Conservation (phyloP, 2,888 invertebrate genomes). For the Cabera pusaria region DNA sequence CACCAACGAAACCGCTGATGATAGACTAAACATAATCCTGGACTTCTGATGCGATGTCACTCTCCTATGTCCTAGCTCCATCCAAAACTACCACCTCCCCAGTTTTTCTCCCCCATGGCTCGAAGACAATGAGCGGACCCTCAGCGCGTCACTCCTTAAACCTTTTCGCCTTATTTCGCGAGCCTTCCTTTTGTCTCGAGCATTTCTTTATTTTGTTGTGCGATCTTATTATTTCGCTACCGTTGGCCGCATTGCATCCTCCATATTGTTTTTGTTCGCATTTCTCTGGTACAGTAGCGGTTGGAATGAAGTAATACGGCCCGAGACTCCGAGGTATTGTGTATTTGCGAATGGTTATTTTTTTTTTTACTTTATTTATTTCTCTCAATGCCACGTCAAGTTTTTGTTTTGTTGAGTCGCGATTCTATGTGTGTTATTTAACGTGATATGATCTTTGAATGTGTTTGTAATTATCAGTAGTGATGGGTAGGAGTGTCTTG, state of each 20-base stretch:
- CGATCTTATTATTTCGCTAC: slow-evolving; percentile 83
- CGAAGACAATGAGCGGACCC: slow-evolving; percentile 74
- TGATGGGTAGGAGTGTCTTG: slow-evolving; percentile 22
- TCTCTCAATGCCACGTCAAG: slow-evolving; percentile 57
- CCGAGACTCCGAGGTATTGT: slow-evolving; percentile 72
- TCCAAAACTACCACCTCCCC: slow-evolving; percentile 51
- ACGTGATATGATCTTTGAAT: slow-evolving; percentile 53
- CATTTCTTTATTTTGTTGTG: slow-evolving; percentile 81
- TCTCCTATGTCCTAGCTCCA: too few species aligned
- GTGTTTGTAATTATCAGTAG: slow-evolving; percentile 45
- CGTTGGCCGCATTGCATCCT: slow-evolving; percentile 74
- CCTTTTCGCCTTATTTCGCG: slow-evolving; percentile 81
- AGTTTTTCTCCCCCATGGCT: slow-evolving; percentile 23
- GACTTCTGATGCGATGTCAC: too few species aligned
- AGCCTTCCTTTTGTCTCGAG: slow-evolving; percentile 79
- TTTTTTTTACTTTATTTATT: slow-evolving; percentile 58
- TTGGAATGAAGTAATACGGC: slow-evolving; percentile 79
- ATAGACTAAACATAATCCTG: too few species aligned
- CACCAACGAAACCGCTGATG: too few species aligned
- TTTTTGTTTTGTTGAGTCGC: slow-evolving; percentile 54
- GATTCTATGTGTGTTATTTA: slow-evolving; percentile 60
- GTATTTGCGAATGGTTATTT: slow-evolving; percentile 62
- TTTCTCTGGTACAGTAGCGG: slow-evolving; percentile 53
- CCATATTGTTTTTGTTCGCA: slow-evolving; percentile 73
- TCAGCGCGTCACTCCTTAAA: slow-evolving; percentile 79